Evolutionary conservation across 2,113 vertebrate genomes (phyloP), one percentile per base, ranked within the genome.

Genomic region (Ellobius talpinus): DNA sequence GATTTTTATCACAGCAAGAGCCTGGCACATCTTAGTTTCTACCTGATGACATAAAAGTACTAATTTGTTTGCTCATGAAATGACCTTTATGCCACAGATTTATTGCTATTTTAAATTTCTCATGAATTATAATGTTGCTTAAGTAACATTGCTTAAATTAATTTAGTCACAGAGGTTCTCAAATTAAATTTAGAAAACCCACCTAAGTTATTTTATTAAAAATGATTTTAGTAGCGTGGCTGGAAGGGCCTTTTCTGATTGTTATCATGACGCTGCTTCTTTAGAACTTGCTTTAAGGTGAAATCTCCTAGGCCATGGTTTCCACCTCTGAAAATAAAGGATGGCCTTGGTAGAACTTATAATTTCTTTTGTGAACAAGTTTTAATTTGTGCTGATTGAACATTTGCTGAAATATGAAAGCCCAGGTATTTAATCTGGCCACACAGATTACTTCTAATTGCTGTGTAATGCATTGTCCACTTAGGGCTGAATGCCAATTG

Each of bases 391-490:
- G 21, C 16, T 9, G 3, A 21, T 29, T 85, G 12, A 81, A 77
- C 24, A 58, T 87, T 96, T 36, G 36, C n/a, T 68, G 17, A 97
- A n/a, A 91, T 13, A 68, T 94, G 68, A 93, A 96, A 94, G 74
- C 66, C 31, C 72, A 88, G 17, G 1, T 73, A 91, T 93, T 91
- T 94, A 94, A 93, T 91, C 70, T 91, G 85, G 79, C 1, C 86
- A 4, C 63, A 23, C 45, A 24, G 92, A 77, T 93, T 90, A 89
- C 79, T 66, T 90, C 95, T 97, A 94, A 96, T 88, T 96, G 39
- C 31, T 95, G 33, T 36, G 61, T 93, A 85, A 86, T 76, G 47
- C 39, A 90, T 0, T 95, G 76, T 86, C 50, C 68, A 33, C 66
- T 85, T 29, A 16, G 65, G 39, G 79, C 68, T 93, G 58, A 88